These are phyloP conservation scores for Takifugu bimaculatus DNA, from an alignment of 2,113 vertebrate species.

Conservation along the genomic window DNA sequence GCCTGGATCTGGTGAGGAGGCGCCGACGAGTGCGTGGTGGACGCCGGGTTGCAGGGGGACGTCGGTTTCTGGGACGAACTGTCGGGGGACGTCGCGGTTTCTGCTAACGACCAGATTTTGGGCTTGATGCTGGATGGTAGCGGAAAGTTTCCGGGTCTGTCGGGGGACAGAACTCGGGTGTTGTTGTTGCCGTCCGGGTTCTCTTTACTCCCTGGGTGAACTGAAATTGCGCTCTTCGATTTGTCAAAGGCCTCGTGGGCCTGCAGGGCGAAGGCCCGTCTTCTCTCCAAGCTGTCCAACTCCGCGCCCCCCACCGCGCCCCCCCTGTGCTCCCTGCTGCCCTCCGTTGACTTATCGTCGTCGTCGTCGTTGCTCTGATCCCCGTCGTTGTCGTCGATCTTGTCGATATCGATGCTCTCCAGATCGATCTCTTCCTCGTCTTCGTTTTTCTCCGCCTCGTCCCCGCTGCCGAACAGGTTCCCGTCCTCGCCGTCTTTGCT, in stretches of 20 bases:
- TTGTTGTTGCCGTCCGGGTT: slow-evolving; percentile 77
- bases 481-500: slow-evolving; percentile 89
- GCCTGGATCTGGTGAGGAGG: slow-evolving; percentile 80
- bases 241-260: slow-evolving; percentile 81
- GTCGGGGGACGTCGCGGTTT: slow-evolving; percentile 95
- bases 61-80: slow-evolving; percentile 84
- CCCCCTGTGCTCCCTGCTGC: slow-evolving; percentile 65
- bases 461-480: slow-evolving; percentile 89
- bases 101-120: slow-evolving; percentile 98
- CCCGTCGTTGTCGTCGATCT: slow-evolving; percentile 94
- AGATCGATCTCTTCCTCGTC: slow-evolving; percentile 98
- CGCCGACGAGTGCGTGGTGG: slow-evolving; percentile 75
- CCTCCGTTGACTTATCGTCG: slow-evolving; percentile 85
- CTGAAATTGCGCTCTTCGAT: slow-evolving; percentile 78
- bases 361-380: slow-evolving; percentile 97
- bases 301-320: slow-evolving; percentile 53
- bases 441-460: slow-evolving; percentile 91
- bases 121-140: slow-evolving; percentile 88
- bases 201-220: slow-evolving; percentile 77
- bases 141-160: slow-evolving; percentile 80
- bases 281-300: slow-evolving; percentile 76
- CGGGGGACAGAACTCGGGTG: slow-evolving; percentile 82
- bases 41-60: slow-evolving; percentile 76
- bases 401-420: slow-evolving; percentile 99
- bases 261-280: slow-evolving; percentile 77